phyloP scores from a whole-genome alignment of 2,113 vertebrate species.

The Propithecus coquereli region DNA sequence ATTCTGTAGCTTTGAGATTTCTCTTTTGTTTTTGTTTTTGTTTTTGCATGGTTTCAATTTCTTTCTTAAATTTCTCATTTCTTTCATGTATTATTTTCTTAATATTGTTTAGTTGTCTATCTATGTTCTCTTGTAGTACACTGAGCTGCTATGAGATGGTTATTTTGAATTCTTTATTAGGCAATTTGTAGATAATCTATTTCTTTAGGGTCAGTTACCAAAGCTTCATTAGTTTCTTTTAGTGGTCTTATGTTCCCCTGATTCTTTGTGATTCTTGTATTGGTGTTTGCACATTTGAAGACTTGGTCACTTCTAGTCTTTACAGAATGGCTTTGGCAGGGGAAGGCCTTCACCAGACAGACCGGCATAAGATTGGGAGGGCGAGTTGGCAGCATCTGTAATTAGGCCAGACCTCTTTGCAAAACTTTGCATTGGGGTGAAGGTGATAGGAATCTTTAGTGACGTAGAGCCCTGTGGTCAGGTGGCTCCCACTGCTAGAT shows the following conservation, averaged over 20 bases:
- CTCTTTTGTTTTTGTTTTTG: not conserved
- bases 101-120: not conserved
- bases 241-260: not conserved
- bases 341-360: not conserved
- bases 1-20: not conserved
- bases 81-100: not conserved
- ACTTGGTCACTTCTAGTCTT: not conserved
- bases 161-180: not conserved
- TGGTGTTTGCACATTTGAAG: not conserved
- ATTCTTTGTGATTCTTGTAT: not conserved
- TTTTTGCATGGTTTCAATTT: not conserved
- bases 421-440: not conserved
- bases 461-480: not conserved
- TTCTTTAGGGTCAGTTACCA: no score
- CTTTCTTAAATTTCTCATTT: not conserved
- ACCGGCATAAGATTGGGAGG: not conserved
- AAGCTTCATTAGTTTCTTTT: no score
- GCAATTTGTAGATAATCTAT: no score
- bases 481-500: not conserved
- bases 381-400: not conserved
- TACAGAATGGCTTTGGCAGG: not conserved
- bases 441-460: not conserved
- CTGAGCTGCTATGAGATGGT: not conserved
- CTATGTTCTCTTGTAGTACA: not conserved
- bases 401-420: not conserved